Percentiles rank a stretch among this genome's conserved stretches.
These are phyloP conservation scores for Amiota mariae DNA, from an alignment of 2,888 invertebrate genomes.

Conservation along the genomic window DNA sequence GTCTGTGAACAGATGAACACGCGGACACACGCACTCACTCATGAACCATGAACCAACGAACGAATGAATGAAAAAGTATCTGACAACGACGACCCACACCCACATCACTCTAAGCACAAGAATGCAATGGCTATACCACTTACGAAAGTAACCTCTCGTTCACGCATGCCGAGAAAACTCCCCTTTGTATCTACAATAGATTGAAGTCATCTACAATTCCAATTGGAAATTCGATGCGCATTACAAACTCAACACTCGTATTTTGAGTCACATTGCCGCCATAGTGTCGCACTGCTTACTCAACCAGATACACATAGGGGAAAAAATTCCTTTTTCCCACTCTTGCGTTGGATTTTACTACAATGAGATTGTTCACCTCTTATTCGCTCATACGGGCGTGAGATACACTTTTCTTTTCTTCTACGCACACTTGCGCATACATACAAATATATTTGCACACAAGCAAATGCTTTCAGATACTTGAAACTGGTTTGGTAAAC, in stretches of 20 bases:
- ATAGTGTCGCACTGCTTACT: constrained; percentile 40
- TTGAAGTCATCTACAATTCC: constrained; percentile 32
- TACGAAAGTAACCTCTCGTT: constrained; percentile 49
- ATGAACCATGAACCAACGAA: no score
- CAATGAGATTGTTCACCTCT: neutral
- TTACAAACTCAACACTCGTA: constrained; percentile 11
- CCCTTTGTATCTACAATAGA: constrained; percentile 33
- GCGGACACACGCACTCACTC: no score
- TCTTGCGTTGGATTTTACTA: constrained; percentile 20
- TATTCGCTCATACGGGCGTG: constrained; percentile 13
- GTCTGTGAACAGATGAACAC: constrained; percentile 31
- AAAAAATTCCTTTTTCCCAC: constrained; percentile 16
- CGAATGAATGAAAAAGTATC: constrained; percentile 34
- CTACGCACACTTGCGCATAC: constrained; percentile 32
- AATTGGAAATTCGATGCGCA: constrained; percentile 51
- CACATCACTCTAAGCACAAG: constrained; percentile 42
- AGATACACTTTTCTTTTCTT: constrained; percentile 15
- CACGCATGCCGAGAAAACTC: constrained; percentile 40
- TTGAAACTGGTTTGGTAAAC: constrained; percentile 62
- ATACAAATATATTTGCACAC: constrained; percentile 34
- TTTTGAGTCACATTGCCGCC: constrained; percentile 40
- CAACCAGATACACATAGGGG: constrained; percentile 30
- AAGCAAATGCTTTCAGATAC: constrained; percentile 20
- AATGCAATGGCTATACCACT: constrained; percentile 49
- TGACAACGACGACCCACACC: constrained; percentile 42